These are phyloP conservation scores for Pseudomyrmex gracilis DNA, from an alignment of 1,140 invertebrate species.

Conservation along the genomic window DNA sequence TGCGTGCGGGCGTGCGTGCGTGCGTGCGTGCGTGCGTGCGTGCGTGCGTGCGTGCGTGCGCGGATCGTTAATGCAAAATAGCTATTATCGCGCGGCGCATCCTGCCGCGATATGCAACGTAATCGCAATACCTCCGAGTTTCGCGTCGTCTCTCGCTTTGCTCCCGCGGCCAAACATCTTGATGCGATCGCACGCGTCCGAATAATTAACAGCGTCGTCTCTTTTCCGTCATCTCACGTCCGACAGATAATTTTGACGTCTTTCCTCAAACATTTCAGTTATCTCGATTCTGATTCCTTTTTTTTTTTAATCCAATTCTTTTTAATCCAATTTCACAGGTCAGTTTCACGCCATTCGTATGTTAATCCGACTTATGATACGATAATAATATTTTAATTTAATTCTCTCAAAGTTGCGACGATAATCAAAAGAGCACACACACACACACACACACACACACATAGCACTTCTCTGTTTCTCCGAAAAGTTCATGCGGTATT, in stretches of 20 bases:
- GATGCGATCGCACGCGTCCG: not conserved
- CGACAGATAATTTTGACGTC: no score
- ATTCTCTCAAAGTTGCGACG: conserved; percentile 7
- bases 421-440: not conserved
- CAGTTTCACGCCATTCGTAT: no score
- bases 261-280: no score
- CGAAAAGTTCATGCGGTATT: not conserved
- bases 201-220: no score
- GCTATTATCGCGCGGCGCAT: conserved; percentile 73
- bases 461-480: not conserved
- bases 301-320: no score
- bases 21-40: conserved; percentile 27
- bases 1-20: conserved; percentile 25
- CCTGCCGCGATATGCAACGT: conserved; percentile 53
- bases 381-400: no score
- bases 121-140: conserved; percentile 60
- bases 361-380: no score
- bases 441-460: not conserved
- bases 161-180: conserved; percentile 26
- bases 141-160: conserved; percentile 36
- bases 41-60: not conserved
- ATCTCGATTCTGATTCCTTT: not conserved
- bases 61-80: conserved; percentile 77
- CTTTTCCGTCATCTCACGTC: no score
- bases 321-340: no score